Evolutionary conservation across 2,797 vertebrate species (phyloP), one percentile per base, ranked within the genome.

Genomic region (Phaenicophaeus curvirostris): DNA sequence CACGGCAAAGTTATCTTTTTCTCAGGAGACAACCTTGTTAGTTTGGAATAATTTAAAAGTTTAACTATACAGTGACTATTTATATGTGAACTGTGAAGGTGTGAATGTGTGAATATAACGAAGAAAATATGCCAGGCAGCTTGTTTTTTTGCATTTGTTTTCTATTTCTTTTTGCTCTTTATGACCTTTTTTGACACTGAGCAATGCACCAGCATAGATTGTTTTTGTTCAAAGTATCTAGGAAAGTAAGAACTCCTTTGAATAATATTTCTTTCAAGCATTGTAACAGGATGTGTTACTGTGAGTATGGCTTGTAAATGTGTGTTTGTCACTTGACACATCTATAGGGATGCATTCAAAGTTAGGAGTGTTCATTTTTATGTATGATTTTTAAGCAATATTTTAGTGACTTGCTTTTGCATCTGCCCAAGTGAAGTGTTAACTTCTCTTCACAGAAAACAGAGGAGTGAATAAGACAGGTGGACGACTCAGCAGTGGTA

Each of bases 401-500:
- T 61, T 78, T 76, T 58, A 50, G 13, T 78, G 58, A 65, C 5
- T 2, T 25, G 46, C 9, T 17, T 82, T 66, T 63, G 13, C 54
- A 11, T 51, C 11, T 54, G 2, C 39, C 5, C 8, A 27, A 65
- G 39, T 79, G 51, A 74, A 68, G 55, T 63, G 39, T 87, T 87
- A 37, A n/a, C 55, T 89, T 94, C 12, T 89, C 63, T 79, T 90
- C 84, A 97, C 98, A 99, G 96, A 97, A 92, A 97, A 97, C 39
- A 97, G 96, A 89, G 98, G 99, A 92, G 97, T 98, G 91, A 98
- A 96, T 95, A 98, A 98, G 94, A 98, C 98, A 8, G 98, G 98
- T 3, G 98, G 99, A 7, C 95, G 98, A 46, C 96, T 99, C 42
- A 98, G 97, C 96, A 98, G 97, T 7, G 98, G 99, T 48, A 98